These are phyloP conservation scores for Dicyrtomina minuta DNA, from an alignment of 2,888 invertebrate species.

Conservation along the genomic window DNA sequence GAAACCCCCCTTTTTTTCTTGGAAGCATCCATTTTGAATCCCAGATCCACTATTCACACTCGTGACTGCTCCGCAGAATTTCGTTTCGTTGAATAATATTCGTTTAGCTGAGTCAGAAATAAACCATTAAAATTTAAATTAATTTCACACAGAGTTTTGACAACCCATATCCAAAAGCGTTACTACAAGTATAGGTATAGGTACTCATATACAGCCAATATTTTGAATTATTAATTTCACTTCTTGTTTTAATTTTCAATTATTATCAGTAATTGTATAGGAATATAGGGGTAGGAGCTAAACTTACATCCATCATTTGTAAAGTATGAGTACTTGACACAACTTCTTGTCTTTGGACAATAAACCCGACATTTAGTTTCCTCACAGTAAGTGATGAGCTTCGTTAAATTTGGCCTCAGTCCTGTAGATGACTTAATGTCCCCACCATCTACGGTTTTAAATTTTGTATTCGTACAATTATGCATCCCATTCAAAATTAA, in stretches of 20 bases:
- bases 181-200: too few relatives aligned
- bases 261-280: too few relatives aligned
- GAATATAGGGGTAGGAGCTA: too few relatives aligned
- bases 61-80: constrained; percentile 37
- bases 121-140: too few relatives aligned
- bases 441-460: neutral
- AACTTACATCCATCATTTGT: neutral
- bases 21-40: constrained; percentile 31
- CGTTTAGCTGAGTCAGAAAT: too few relatives aligned
- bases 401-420: constrained; percentile 6
- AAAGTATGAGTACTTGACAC: constrained; percentile 24
- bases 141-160: too few relatives aligned
- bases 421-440: neutral
- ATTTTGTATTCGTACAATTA: too few relatives aligned
- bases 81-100: constrained; percentile 34
- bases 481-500: too few relatives aligned
- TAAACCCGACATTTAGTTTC: constrained; percentile 1
- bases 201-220: too few relatives aligned
- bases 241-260: too few relatives aligned
- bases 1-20: constrained; percentile 18
- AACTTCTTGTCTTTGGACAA: neutral
- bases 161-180: too few relatives aligned
- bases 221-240: too few relatives aligned
- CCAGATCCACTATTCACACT: neutral
- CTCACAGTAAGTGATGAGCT: neutral